Conservation (phyloP, 37 sponge, comb jelly and placozoan genomes). For the Diacarnus erythraeanus region DNA sequence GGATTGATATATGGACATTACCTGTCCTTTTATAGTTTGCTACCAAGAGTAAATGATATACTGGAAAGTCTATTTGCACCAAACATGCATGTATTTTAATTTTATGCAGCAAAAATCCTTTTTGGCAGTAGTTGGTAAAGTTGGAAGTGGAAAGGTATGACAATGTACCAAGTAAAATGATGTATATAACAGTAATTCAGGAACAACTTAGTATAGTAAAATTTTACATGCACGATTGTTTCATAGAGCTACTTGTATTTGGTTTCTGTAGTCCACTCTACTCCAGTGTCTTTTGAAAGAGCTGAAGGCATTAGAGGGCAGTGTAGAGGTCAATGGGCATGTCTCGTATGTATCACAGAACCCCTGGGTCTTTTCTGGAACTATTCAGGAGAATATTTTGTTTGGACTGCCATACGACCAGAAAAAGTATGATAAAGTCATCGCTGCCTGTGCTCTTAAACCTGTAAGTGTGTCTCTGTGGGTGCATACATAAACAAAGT, state of each 20-base stretch:
- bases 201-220: no score
- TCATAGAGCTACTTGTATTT: neutral
- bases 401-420: conserved; percentile 36
- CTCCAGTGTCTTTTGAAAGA: conserved; percentile 67
- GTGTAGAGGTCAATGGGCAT: conserved; percentile 39
- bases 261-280: conserved; percentile 42
- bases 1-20: no score
- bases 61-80: no score
- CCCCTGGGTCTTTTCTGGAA: conserved; percentile 80
- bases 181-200: no score
- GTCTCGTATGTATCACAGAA: conserved; percentile 71
- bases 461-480: neutral
- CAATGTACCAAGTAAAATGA: no score
- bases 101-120: conserved; percentile 16
- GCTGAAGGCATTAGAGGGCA: conserved; percentile 40
- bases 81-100: no score
- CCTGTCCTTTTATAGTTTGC: no score
- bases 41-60: no score
- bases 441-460: conserved; percentile 66
- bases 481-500: no score
- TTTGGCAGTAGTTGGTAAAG: conserved; percentile 63
- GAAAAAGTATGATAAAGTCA: conserved; percentile 41
- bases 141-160: conserved; percentile 77
- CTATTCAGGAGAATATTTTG: conserved; percentile 72
- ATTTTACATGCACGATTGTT: neutral